Conservation (phyloP, 2,888 invertebrate genomes). For the Atrina japonica region DNA sequence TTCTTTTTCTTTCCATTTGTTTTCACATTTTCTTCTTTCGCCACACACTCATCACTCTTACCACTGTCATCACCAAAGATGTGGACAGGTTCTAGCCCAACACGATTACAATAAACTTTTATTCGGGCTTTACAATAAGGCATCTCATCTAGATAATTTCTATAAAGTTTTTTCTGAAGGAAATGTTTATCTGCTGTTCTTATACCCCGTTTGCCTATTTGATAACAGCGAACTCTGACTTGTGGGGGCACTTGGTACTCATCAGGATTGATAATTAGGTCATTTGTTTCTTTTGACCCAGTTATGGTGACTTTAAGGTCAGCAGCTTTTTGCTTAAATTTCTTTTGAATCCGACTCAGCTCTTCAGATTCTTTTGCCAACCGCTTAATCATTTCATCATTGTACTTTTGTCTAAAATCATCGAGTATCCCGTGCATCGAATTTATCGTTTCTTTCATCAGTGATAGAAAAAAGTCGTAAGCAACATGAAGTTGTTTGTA, state of each 20-base stretch:
- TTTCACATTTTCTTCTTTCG: background rate
- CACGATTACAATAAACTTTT: slow-evolving; percentile 14
- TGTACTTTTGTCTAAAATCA: slow-evolving; percentile 23
- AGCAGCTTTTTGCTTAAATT: background rate
- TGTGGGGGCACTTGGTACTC: slow-evolving; percentile 21
- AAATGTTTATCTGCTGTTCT: slow-evolving; percentile 22
- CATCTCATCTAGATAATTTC: background rate
- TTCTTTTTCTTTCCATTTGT: slow-evolving; percentile 21
- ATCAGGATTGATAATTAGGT: slow-evolving; percentile 32
- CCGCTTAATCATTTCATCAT: slow-evolving; percentile 22
- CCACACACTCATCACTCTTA: too few species aligned
- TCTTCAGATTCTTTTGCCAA: slow-evolving; percentile 17
- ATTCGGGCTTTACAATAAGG: slow-evolving; percentile 20
- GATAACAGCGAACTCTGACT: background rate
- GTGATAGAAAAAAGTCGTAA: slow-evolving; percentile 7
- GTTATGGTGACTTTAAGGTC: slow-evolving; percentile 4
- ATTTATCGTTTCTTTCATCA: slow-evolving; percentile 30
- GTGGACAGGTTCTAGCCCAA: background rate
- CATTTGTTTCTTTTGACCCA: slow-evolving; percentile 26
- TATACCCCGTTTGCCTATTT: slow-evolving; percentile 22
- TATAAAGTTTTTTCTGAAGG: slow-evolving; percentile 1
- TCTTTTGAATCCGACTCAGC: background rate
- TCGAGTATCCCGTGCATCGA: slow-evolving; percentile 25
- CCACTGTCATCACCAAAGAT: background rate
- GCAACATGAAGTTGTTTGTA: slow-evolving; percentile 35